These are phyloP conservation scores for Actinia equina DNA, from an alignment of 64 coral and sea anemone genomes.

Conservation along the genomic window DNA sequence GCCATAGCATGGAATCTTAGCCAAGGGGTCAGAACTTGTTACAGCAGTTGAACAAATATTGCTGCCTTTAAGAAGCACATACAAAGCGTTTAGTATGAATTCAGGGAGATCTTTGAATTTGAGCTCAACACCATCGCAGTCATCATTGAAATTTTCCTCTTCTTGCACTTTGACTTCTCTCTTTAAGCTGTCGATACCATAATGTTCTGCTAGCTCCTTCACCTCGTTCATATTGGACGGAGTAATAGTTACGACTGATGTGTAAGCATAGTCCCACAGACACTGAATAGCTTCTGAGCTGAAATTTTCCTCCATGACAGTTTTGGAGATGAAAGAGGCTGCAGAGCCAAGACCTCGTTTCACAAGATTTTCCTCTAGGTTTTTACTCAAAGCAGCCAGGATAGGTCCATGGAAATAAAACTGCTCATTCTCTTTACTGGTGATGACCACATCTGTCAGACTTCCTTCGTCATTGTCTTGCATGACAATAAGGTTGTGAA, in stretches of 20 bases:
- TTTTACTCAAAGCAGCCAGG: slow-evolving; percentile 14
- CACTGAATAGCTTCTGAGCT: background rate
- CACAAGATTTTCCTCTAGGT: background rate
- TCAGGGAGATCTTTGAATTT: background rate
- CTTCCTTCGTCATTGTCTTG: slow-evolving; percentile 18
- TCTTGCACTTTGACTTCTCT: background rate
- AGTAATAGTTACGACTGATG: slow-evolving; percentile 1
- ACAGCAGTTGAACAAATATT: slow-evolving; percentile 10
- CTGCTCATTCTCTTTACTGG: slow-evolving; percentile 11
- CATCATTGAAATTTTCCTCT: background rate
- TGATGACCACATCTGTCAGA: slow-evolving; percentile 10
- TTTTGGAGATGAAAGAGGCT: background rate
- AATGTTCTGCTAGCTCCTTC: background rate
- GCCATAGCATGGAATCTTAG: slow-evolving; percentile 5
- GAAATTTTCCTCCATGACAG: background rate
- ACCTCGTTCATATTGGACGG: slow-evolving; percentile 4
- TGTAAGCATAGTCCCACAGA: slow-evolving; percentile 31
- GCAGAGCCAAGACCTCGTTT: slow-evolving; percentile 21
- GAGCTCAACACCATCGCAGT: background rate
- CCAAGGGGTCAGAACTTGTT: background rate
- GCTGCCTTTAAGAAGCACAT: background rate
- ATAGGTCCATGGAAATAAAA: slow-evolving; percentile 26
- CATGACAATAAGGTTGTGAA: slow-evolving; percentile 32
- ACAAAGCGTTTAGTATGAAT: background rate
- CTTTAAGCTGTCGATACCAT: background rate